These are phyloP conservation scores for Brenthis hecate DNA, from an alignment of 2,888 invertebrate species.

Conservation along the genomic window DNA sequence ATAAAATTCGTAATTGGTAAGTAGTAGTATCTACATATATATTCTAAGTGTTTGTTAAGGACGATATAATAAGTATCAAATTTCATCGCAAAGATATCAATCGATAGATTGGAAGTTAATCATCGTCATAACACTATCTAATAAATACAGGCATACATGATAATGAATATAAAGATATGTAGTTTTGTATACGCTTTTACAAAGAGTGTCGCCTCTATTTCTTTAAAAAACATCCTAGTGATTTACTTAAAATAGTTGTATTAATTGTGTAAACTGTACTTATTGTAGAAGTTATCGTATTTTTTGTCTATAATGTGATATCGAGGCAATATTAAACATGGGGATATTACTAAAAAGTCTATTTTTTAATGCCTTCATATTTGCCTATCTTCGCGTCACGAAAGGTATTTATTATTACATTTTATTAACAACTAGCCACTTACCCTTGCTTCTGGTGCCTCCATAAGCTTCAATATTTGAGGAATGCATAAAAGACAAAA, in stretches of 20 bases:
- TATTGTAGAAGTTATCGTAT: background rate
- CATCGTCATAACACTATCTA: conserved; percentile 43
- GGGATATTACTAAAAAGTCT: background rate
- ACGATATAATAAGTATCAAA: conserved; percentile 45
- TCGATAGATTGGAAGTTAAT: conserved; percentile 55
- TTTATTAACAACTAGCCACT: background rate
- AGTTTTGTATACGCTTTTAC: conserved; percentile 31
- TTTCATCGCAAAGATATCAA: conserved; percentile 67
- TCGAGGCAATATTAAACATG: conserved; percentile 6
- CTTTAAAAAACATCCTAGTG: background rate
- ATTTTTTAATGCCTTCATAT: conserved; percentile 1
- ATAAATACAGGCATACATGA: conserved; percentile 38
- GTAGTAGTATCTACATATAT: background rate
- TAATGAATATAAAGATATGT: conserved; percentile 30
- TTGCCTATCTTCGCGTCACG: conserved; percentile 1
- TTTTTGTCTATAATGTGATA: conserved; percentile 4
- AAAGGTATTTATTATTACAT: background rate
- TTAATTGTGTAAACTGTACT: background rate
- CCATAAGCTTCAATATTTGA: too few species aligned
- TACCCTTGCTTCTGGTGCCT: too few species aligned
- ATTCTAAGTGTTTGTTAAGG: background rate
- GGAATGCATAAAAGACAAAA: too few species aligned
- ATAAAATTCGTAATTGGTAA: conserved; percentile 5
- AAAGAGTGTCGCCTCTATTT: conserved; percentile 20
- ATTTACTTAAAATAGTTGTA: background rate